Conservation (phyloP, 2,113 vertebrate species). For the Cariama cristata region DNA sequence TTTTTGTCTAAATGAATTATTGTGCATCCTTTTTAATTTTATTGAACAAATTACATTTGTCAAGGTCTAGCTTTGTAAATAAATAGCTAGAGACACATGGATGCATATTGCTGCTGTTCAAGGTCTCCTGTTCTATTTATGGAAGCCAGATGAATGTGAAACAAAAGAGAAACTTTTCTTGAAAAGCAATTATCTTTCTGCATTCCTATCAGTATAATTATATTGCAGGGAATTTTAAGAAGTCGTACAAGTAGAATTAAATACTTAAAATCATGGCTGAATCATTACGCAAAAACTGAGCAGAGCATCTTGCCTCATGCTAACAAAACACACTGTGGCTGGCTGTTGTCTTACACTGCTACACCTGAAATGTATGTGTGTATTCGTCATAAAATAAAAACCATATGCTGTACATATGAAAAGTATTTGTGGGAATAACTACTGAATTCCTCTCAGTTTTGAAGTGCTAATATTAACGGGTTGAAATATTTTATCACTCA, state of each 20-base stretch:
- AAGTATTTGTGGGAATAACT: not conserved
- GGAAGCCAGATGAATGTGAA: constrained; percentile 83
- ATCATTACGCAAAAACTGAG: constrained; percentile 76
- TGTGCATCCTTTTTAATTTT: constrained; percentile 85
- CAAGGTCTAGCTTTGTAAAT: constrained; percentile 86
- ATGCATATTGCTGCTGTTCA: constrained; percentile 80
- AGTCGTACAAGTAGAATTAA: constrained; percentile 80
- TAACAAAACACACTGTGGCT: constrained; percentile 1
- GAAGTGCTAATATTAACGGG: not conserved
- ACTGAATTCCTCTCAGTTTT: not conserved
- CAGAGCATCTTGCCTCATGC: constrained; percentile 43
- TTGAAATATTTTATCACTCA: not conserved
- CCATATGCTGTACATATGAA: not conserved
- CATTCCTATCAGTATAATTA: constrained; percentile 85
- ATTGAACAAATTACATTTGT: constrained; percentile 85
- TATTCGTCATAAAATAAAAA: not conserved
- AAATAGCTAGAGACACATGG: constrained; percentile 85
- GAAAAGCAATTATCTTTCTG: constrained; percentile 86
- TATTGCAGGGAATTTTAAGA: constrained; percentile 84
- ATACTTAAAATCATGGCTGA: constrained; percentile 80
- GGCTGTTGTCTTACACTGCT: not conserved
- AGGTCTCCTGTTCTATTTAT: constrained; percentile 84
- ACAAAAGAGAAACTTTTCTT: constrained; percentile 85
- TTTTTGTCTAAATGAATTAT: constrained; percentile 84
- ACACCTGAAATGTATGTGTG: not conserved